A percentile compares a stretch with the other conserved stretches of the same genome.
phyloP scores from a whole-genome alignment of 2,113 vertebrate genomes.

The Daboia siamensis region DNA sequence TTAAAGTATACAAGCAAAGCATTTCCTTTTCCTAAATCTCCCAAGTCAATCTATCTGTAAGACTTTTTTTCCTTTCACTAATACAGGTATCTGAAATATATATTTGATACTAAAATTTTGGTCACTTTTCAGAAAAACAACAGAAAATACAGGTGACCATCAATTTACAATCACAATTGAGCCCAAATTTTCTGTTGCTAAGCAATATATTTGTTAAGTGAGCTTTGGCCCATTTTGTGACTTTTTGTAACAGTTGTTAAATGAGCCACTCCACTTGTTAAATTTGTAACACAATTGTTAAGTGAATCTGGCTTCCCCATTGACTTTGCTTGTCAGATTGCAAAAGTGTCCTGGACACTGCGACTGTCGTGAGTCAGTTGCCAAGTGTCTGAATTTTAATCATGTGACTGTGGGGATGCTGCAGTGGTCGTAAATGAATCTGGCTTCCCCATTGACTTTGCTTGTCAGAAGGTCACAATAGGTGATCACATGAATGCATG shows the following conservation, averaged over 20 bases:
- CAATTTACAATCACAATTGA: not conserved
- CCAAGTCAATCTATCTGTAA: not conserved
- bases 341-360: not conserved
- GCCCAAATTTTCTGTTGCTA: not conserved
- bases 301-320: not conserved
- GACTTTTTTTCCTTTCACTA: slow-evolving; percentile 33
- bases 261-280: not conserved
- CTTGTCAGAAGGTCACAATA: too few species aligned
- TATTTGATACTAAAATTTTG: slow-evolving; percentile 44
- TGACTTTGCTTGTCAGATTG: not conserved
- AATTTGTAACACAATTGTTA: not conserved
- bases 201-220: not conserved
- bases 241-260: not conserved
- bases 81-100: slow-evolving; percentile 40
- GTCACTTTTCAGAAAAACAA: slow-evolving; percentile 33
- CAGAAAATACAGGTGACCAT: slow-evolving; percentile 14
- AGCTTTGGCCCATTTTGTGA: not conserved
- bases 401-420: not conserved
- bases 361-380: not conserved
- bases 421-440: not conserved
- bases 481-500: too few species aligned
- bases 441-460: too few species aligned
- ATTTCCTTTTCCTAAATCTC: not conserved
- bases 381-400: not conserved
- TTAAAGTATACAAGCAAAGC: slow-evolving; percentile 13